These are phyloP conservation scores for Tamias sibiricus DNA, from an alignment of 2,113 vertebrate species.

Conservation along the genomic window DNA sequence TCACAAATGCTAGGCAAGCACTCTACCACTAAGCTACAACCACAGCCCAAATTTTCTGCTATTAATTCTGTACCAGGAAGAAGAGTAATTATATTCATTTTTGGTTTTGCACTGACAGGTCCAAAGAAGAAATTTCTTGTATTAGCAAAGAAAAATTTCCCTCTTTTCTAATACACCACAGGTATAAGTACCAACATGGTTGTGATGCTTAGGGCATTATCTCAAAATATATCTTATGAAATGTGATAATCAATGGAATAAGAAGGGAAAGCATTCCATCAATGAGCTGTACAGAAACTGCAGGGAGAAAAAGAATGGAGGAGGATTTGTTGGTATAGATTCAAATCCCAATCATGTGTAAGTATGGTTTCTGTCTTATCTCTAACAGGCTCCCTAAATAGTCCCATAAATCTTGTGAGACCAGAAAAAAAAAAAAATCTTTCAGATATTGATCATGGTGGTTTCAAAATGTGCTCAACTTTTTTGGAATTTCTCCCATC, in stretches of 20 bases:
- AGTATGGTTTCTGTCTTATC: background rate
- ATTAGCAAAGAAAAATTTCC: background rate
- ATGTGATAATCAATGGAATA: background rate
- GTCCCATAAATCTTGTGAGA: background rate
- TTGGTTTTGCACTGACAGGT: background rate
- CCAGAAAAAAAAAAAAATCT: background rate
- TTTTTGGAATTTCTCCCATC: background rate
- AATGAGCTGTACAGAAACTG: background rate
- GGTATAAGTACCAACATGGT: background rate
- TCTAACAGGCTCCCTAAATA: background rate
- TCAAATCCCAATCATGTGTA: background rate
- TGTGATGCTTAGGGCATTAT: background rate
- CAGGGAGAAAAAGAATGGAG: background rate
- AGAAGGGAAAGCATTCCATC: background rate
- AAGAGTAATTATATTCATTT: background rate
- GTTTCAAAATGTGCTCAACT: background rate
- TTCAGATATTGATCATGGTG: background rate
- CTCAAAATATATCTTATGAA: background rate
- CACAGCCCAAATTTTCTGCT: background rate
- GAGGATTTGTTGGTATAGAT: background rate
- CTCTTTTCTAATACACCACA: background rate
- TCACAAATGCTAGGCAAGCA: too few relatives aligned
- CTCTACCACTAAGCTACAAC: too few relatives aligned
- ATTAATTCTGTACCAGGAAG: background rate
- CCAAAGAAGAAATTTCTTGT: background rate